Percentiles rank a stretch among this genome's conserved stretches.
Evolutionary conservation across 2,888 invertebrate genomes (phyloP).

Genomic region (Scaptomyza tumidula): DNA sequence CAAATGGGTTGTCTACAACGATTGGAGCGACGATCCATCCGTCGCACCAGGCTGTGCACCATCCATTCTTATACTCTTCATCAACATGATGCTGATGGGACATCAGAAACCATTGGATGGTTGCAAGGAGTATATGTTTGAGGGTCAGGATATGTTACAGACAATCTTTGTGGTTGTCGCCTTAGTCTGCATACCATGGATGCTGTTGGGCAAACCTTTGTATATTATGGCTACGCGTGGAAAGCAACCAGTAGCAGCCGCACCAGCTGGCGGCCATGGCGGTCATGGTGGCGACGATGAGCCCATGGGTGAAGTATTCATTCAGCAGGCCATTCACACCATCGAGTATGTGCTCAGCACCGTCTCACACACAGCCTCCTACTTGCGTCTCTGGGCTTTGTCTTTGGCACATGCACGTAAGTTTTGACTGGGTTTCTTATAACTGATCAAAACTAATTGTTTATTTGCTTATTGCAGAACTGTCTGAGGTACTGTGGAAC

Average conservation of each 20-base stretch:
- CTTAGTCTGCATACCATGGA: slow-evolving; percentile 95
- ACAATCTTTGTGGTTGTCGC: slow-evolving; percentile 91
- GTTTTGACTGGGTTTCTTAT: slow-evolving; percentile 34
- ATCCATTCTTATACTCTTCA: slow-evolving; percentile 90
- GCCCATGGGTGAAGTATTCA: slow-evolving; percentile 93
- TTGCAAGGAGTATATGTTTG: slow-evolving; percentile 89
- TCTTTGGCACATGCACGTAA: slow-evolving; percentile 97
- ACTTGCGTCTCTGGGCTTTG: slow-evolving; percentile 97
- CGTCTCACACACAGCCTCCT: slow-evolving; percentile 98
- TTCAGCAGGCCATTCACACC: slow-evolving; percentile 97
- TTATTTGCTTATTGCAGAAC: slow-evolving; percentile 85
- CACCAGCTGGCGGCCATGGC: slow-evolving; percentile 29
- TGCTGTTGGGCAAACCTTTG: slow-evolving; percentile 96
- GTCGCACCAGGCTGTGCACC: slow-evolving; percentile 88
- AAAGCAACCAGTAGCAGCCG: slow-evolving; percentile 26
- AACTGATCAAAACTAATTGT: not conserved
- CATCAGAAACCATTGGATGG: slow-evolving; percentile 83
- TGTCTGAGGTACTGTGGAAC: slow-evolving; percentile 95
- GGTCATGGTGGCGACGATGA: slow-evolving; percentile 86
- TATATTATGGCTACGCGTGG: slow-evolving; percentile 86
- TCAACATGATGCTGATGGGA: slow-evolving; percentile 91
- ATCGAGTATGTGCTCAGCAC: slow-evolving; percentile 98
- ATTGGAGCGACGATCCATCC: slow-evolving; percentile 81
- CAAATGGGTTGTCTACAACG: slow-evolving; percentile 92
- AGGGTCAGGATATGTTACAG: slow-evolving; percentile 90